Conservation (phyloP, 2,888 invertebrate species). For the Tipula unca region DNA sequence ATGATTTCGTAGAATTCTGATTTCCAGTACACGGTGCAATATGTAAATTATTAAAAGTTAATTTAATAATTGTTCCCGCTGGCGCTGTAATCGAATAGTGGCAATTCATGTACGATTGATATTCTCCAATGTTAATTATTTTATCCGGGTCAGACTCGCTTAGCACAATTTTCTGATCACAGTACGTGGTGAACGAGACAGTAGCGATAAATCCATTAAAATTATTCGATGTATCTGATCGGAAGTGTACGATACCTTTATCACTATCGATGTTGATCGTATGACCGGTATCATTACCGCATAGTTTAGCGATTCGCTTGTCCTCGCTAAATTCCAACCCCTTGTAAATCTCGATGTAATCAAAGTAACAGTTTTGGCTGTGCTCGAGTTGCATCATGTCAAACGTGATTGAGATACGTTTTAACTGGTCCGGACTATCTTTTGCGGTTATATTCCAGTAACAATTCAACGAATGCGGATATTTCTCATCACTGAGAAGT, state of each 20-base stretch:
- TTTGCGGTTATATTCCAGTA: conserved; percentile 64
- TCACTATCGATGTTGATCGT: conserved; percentile 52
- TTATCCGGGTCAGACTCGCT: conserved; percentile 36
- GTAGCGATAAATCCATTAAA: conserved; percentile 51
- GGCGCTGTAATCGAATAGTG: conserved; percentile 59
- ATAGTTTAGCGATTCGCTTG: conserved; percentile 49
- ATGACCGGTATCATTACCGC: conserved; percentile 52
- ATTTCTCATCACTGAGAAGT: conserved; percentile 38
- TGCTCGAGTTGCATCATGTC: conserved; percentile 49
- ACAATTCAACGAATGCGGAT: conserved; percentile 48
- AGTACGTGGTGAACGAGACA: conserved; percentile 56
- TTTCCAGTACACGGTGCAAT: conserved; percentile 44
- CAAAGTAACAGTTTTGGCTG: conserved; percentile 45
- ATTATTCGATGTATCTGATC: conserved; percentile 41
- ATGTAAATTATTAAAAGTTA: conserved; percentile 50
- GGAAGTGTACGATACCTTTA: conserved; percentile 48
- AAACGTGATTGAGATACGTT: conserved; percentile 49
- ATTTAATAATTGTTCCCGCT: conserved; percentile 50
- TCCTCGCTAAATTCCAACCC: conserved; percentile 34
- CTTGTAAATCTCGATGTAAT: conserved; percentile 56
- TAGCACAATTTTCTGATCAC: conserved; percentile 59
- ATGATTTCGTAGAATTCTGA: conserved; percentile 44
- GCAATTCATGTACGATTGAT: conserved; percentile 64
- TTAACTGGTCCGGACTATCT: conserved; percentile 29
- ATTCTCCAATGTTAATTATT: conserved; percentile 38